These are phyloP conservation scores for Flexamia atlantica DNA, from an alignment of 2,888 invertebrate species.

Conservation along the genomic window DNA sequence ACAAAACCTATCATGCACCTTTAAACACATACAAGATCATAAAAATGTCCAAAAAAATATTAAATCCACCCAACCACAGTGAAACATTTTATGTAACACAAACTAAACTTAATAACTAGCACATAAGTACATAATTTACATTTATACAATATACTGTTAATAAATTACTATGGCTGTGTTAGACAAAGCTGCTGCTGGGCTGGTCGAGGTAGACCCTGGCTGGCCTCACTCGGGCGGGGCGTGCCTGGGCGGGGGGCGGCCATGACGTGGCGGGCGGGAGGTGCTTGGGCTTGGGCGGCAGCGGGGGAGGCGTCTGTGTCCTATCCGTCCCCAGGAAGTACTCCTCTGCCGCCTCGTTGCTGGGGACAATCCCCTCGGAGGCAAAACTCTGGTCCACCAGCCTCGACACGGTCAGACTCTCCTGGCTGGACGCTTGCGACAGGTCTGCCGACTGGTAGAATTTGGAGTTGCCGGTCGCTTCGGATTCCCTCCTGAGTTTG, in stretches of 20 bases:
- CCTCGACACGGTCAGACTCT: constrained; percentile 50
- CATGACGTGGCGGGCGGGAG: constrained; percentile 74
- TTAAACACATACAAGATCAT: no score
- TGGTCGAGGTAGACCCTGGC: constrained; percentile 79
- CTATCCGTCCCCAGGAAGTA: constrained; percentile 57
- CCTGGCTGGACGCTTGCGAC: constrained; percentile 56
- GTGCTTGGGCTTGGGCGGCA: constrained; percentile 87
- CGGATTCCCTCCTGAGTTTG: constrained; percentile 73
- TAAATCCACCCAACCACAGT: background rate
- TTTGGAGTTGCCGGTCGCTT: constrained; percentile 67
- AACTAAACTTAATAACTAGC: background rate
- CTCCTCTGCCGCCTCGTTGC: constrained; percentile 61
- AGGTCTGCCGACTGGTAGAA: constrained; percentile 54
- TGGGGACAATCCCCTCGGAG: constrained; percentile 63
- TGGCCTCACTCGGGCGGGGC: constrained; percentile 70
- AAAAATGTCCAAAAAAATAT: no score
- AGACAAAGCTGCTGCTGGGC: constrained; percentile 82
- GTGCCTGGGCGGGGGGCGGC: constrained; percentile 54
- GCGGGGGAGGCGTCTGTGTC: constrained; percentile 79
- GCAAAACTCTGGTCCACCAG: constrained; percentile 60
- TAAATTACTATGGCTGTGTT: constrained; percentile 26
- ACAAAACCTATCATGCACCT: no score
- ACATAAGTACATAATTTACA: constrained; percentile 19
- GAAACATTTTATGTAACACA: background rate
- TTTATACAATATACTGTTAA: constrained; percentile 4